Percentiles rank a stretch among this genome's conserved stretches.
phyloP scores from a whole-genome alignment of 2,113 vertebrate species.

The Bos indicus region DNA sequence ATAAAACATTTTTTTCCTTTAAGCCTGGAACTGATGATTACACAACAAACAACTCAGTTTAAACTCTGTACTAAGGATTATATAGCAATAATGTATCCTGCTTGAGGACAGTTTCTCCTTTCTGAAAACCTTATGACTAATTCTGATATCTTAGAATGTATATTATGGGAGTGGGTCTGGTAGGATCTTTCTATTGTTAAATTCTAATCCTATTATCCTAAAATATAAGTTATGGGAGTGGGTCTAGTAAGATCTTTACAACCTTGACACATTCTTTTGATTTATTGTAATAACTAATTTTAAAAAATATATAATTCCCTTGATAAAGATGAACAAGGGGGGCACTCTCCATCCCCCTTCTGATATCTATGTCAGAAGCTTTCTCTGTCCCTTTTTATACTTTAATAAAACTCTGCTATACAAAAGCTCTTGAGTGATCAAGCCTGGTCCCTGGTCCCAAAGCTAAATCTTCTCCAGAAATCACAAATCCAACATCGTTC shows the following conservation, averaged over 20 bases:
- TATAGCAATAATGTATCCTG: not conserved
- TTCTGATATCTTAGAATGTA: not conserved
- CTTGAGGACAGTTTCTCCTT: not conserved
- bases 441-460: not conserved
- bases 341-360: not conserved
- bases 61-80: not conserved
- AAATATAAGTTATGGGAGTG: not conserved
- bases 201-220: not conserved
- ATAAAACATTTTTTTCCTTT: not conserved
- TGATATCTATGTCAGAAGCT: not conserved
- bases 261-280: not conserved
- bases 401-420: not conserved
- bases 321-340: not conserved
- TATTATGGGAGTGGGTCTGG: not conserved
- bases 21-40: not conserved
- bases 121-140: not conserved
- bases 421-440: not conserved
- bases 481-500: not conserved
- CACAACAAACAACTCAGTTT: not conserved
- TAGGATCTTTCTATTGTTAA: not conserved
- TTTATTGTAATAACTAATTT: not conserved
- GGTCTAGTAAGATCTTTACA: not conserved
- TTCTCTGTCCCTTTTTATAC: not conserved
- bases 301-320: not conserved
- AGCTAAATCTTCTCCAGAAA: not conserved